Evolutionary conservation across 2,888 invertebrate species (phyloP), one percentile per base, ranked within the genome.

Genomic region (Diaphora mendica): DNA sequence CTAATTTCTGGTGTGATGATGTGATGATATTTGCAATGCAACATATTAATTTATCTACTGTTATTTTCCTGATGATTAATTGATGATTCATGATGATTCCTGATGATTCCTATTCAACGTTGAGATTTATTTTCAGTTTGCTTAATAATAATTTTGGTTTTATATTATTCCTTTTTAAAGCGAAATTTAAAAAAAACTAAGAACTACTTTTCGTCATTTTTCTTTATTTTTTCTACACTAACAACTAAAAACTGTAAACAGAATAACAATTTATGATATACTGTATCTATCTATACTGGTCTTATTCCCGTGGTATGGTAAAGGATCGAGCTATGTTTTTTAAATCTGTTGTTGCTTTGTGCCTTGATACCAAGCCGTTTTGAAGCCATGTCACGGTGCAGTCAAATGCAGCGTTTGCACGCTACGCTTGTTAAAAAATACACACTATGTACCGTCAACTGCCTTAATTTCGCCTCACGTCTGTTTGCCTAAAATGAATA

Each of bases 301-400:
- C 81, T 84, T 89, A 74, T 87, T 84, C 81, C 77, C 82, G 82
- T 87, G 85, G 89, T 86, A 88, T 85, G 86, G 82, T 81, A 92
- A 92, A 91, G 87, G 81, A 78, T 74, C 80, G 81, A 77, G 75
- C 74, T 78, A 78, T 80, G 82, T 86, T 89, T 91, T n/a, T 87
- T 82, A 88, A 74, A 88, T 82, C 86, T 87, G 88, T 89, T 88
- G 91, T 85, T 84, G 77, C 80, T 79, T 80, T 83, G 80, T 85
- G 87, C 92, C 93, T 93, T 92, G 93, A 91, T 90, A 90, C 88
- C 87, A 87, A 82, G 83, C 86, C 85, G 84, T 91, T 86, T 89
- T 86, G 86, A 82, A 88, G 89, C 87, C 90, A 88, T 79, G 85
- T 80, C 85, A 82, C 84, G 84, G 77, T 81, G 82, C 84, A 87